Evolutionary conservation across 2,888 invertebrate species (phyloP), one percentile per base, ranked within the genome.

Genomic region (Physocephala rufipes): DNA sequence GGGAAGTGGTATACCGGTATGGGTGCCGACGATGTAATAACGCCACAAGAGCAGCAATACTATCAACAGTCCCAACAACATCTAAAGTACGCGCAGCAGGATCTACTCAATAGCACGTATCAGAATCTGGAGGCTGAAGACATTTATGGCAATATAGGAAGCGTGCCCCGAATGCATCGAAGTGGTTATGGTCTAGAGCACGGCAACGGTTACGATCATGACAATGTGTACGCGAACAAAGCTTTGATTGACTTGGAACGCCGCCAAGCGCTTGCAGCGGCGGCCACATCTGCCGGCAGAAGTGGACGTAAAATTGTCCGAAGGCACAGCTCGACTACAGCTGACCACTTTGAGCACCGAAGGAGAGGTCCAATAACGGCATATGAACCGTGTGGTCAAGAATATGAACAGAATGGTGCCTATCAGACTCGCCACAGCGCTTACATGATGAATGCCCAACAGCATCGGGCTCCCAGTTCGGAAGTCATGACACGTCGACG

Each of bases 301-400:
- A 75, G 74, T 21, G 78, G 79, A 28, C 79, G 79, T 2, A 76
- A 83, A 36, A 85, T 86, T 45, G 78, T 86, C 63, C 79, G 86
- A 2, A 79, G 86, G 2, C 86, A 86, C 72, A 86, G 86, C 73
- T 84, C 86, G 53, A 86, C 86, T 13, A 85, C 86, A 55, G 86
- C 86, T 0, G 86, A 86, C 78, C 82, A 85, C 15, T 76, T 75
- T 4, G 75, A 69, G 21, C 78, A 76, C 13, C 74, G 51, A 13
- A 61, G 77, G 1, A 75, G 82, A 26, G 78, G 81, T 1, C 77
- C 77, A n/a, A 73, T 77, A 21, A 55, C 12, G 28, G 24, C 58
- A 62, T 75, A 74, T 28, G 70, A 73, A 76, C 79, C 26, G 63
- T 2, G 49, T 5, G 77, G 73, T 9, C 51, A 68, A 16, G 77